Base-by-base conservation (phyloP, 2,888 invertebrate genomes). In the Anthophora plumipes region DNA sequence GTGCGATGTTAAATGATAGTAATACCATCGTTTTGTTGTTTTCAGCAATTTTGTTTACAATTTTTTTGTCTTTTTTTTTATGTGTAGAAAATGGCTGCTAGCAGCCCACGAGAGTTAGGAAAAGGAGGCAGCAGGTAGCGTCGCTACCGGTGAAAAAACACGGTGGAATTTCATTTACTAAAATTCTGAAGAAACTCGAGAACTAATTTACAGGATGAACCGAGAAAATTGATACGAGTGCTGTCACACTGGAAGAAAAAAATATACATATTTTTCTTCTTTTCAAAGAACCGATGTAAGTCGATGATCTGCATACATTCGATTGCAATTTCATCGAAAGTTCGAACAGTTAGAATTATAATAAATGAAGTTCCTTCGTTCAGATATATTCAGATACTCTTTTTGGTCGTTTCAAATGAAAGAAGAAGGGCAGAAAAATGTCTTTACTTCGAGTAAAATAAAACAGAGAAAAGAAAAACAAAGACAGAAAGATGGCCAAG, bases 21-120 rank as follows among this genome's bases (percentile, higher is more conserved):
- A 78, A 52, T 78, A 75, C 31, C 57, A 66, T 50, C 78, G 25
- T 77, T 69, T 78, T 60, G 20, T 70, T 79, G 79, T 78, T 79
- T 79, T 78, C 59, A 77, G 14, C 77, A 39, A 77, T 57, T 77
- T 74, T 69, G 43, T 64, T 75, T 69, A 57, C 43, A 25, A 60
- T 55, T 50, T 37, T 60, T 54, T 70, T 22, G n/a, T 48, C 57
- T 54, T 67, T 55, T 68, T 68, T 3, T 3, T 31, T 57, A 31
- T 11, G 41, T 63, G 5, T 22, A n/a, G 17, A 54, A 17, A n/a
- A 20, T 20, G 43, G 52, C 64, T 60, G 64, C 54, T 79, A 37
- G 64, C 37, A 41, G 48, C 46, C 31, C 46, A 41, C 54, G 43
- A 67, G 25, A 25, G 37, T n/a, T n/a, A 12, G 8, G 8, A n/a